phyloP scores from a whole-genome alignment of 64 coral and sea anemone species.

The Montipora cactus region DNA sequence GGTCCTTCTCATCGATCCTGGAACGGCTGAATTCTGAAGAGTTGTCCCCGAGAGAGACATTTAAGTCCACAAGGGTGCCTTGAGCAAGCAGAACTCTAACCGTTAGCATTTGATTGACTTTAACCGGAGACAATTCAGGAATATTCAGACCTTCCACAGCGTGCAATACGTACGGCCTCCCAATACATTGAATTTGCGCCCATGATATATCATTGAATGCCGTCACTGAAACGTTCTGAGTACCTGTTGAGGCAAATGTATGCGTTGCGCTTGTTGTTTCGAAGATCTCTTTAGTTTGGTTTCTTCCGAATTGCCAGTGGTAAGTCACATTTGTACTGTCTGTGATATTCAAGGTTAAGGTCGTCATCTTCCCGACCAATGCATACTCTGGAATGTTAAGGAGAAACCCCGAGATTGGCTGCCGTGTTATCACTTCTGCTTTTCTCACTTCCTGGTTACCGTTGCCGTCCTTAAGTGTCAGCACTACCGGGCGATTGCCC shows the following conservation, averaged over 20 bases:
- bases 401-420: conserved; percentile 27
- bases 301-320: conserved; percentile 51
- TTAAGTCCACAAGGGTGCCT: conserved; percentile 11
- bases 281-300: neutral
- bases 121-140: neutral
- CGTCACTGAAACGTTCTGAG: neutral
- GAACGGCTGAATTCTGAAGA: neutral
- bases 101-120: neutral
- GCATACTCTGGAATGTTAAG: conserved; percentile 37
- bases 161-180: neutral
- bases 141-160: neutral
- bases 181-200: neutral
- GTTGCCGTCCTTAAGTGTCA: neutral
- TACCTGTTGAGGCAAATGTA: conserved; percentile 1
- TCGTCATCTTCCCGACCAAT: neutral
- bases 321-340: conserved; percentile 61
- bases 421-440: neutral
- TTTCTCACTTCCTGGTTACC: neutral
- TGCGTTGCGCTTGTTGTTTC: conserved; percentile 2
- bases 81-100: neutral
- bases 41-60: conserved; percentile 20
- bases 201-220: conserved; percentile 9
- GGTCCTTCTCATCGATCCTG: neutral
- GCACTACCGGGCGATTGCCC: neutral
- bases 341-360: conserved; percentile 31